These are phyloP conservation scores for Tipula helvola DNA, from an alignment of 2,888 invertebrate genomes.

Conservation along the genomic window DNA sequence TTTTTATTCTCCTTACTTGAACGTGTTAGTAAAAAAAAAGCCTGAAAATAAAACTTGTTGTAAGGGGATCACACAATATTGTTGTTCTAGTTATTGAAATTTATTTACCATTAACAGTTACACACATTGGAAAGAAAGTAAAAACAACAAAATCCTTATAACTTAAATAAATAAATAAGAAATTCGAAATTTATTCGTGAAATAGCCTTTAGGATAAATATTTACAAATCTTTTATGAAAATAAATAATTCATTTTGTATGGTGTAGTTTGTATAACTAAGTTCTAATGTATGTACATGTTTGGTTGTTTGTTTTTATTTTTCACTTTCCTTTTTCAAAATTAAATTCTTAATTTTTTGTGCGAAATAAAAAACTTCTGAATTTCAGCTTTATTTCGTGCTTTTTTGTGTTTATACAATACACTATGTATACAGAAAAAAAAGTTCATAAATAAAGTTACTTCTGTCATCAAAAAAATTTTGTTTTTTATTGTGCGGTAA, in stretches of 20 bases:
- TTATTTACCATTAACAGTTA: background rate
- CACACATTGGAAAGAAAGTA: background rate
- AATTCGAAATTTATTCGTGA: background rate
- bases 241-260: background rate
- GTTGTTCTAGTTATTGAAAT: background rate
- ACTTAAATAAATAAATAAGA: background rate
- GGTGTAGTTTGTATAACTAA: background rate
- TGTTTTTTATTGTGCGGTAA: background rate
- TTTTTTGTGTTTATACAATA: background rate
- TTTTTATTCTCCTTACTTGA: too few species aligned
- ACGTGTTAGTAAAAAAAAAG: too few species aligned
- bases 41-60: too few species aligned
- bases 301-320: background rate
- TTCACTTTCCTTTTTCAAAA: background rate
- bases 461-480: background rate
- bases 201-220: background rate
- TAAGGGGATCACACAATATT: background rate
- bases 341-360: background rate
- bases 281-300: background rate
- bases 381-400: background rate
- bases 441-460: background rate
- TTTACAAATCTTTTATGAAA: background rate
- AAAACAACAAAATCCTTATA: background rate
- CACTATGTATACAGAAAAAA: background rate
- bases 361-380: background rate